phyloP scores from a whole-genome alignment of 2,888 invertebrate species.

The Amphipyra tragopoginis region DNA sequence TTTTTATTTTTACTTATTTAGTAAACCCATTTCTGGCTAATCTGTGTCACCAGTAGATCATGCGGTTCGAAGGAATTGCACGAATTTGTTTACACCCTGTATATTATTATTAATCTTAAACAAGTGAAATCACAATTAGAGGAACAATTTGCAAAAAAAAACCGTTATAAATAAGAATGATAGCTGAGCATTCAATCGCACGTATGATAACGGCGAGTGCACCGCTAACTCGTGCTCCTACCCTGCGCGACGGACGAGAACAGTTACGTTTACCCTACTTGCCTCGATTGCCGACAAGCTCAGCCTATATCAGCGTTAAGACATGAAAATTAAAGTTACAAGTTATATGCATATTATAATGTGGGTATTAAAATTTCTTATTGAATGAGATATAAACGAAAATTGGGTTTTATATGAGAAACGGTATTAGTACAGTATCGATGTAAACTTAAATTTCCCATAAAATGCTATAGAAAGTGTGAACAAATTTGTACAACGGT shows the following conservation, averaged over 20 bases:
- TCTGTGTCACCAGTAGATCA: too few relatives aligned
- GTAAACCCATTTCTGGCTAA: too few relatives aligned
- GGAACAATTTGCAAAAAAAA: slow-evolving; percentile 12
- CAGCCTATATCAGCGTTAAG: slow-evolving; percentile 28
- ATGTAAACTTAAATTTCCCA: too few relatives aligned
- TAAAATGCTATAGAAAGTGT: too few relatives aligned
- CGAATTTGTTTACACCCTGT: too few relatives aligned
- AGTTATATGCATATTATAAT: slow-evolving; percentile 5
- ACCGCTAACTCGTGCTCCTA: slow-evolving; percentile 64
- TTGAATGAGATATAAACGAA: not conserved
- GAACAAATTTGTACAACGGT: too few relatives aligned
- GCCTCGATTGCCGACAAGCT: slow-evolving; percentile 57
- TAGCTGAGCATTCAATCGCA: slow-evolving; percentile 64
- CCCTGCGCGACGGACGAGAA: slow-evolving; percentile 53
- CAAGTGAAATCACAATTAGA: not conserved
- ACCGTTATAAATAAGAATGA: slow-evolving; percentile 26
- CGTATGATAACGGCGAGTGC: slow-evolving; percentile 63
- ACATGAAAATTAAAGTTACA: slow-evolving; percentile 18
- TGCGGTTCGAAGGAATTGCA: too few relatives aligned
- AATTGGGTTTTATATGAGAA: too few relatives aligned
- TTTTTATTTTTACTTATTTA: too few relatives aligned
- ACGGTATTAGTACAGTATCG: too few relatives aligned
- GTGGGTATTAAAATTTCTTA: slow-evolving; percentile 2
- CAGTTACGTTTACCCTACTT: slow-evolving; percentile 74
- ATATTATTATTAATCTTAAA: too few relatives aligned